Conservation (phyloP, 2,888 invertebrate genomes). For the Drosophila birchii region DNA sequence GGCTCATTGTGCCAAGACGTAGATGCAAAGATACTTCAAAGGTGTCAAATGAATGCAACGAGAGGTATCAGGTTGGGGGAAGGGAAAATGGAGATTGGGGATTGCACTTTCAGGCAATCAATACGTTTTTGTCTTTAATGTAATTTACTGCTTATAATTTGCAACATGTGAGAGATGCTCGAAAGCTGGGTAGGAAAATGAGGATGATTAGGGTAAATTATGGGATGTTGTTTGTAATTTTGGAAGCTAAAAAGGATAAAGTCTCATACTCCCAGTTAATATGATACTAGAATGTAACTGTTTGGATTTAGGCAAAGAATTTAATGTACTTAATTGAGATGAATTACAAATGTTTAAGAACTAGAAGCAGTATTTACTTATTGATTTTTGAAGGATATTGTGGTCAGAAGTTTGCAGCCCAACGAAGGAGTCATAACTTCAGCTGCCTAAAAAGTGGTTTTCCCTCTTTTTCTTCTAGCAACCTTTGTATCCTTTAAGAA, state of each 20-base stretch:
- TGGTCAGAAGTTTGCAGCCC: not conserved
- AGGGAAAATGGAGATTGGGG: not conserved
- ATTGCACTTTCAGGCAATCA: slow-evolving; percentile 70
- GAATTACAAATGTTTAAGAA: not conserved
- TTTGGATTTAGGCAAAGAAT: not conserved
- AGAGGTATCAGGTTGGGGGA: not conserved
- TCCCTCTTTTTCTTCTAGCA: not conserved
- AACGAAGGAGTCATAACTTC: not conserved
- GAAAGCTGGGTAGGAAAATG: slow-evolving; percentile 32
- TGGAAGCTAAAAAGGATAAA: not conserved
- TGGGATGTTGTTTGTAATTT: not conserved
- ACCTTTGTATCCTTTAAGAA: slow-evolving; percentile 33
- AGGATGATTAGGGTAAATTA: slow-evolving; percentile 41
- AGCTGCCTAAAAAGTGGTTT: slow-evolving; percentile 1
- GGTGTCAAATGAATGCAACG: slow-evolving; percentile 58
- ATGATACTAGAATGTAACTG: not conserved
- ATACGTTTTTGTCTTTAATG: slow-evolving; percentile 81
- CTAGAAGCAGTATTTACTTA: not conserved
- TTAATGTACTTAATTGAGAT: slow-evolving; percentile 3
- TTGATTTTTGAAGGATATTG: not conserved
- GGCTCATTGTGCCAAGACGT: slow-evolving; percentile 58
- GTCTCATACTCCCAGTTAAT: not conserved
- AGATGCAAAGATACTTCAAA: slow-evolving; percentile 68
- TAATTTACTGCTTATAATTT: slow-evolving; percentile 76
- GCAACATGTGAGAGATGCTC: slow-evolving; percentile 12